These are phyloP conservation scores for Echiichthys vipera DNA, from an alignment of 2,797 vertebrate species.

Conservation along the genomic window DNA sequence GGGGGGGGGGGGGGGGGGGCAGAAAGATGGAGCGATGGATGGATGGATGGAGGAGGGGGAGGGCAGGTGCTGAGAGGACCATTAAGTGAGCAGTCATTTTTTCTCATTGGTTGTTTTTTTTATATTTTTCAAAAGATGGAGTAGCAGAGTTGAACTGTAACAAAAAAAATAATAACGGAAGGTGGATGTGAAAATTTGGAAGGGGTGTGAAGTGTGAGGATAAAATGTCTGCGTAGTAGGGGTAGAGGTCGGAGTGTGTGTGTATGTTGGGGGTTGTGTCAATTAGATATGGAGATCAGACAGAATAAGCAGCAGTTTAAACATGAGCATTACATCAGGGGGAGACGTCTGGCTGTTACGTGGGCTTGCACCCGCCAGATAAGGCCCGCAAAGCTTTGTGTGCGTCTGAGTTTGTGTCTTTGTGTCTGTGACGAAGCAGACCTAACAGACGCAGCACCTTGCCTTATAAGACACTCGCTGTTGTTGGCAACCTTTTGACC, in stretches of 20 bases:
- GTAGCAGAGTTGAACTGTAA: slow-evolving; percentile 3
- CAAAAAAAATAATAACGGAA: background rate
- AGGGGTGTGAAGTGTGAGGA: slow-evolving; percentile 11
- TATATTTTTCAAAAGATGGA: slow-evolving; percentile 11
- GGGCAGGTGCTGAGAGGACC: slow-evolving; percentile 38
- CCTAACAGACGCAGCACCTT: slow-evolving; percentile 71
- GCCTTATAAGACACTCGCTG: slow-evolving; percentile 60
- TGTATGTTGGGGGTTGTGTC: slow-evolving; percentile 54
- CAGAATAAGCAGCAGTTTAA: slow-evolving; percentile 78
- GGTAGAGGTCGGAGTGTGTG: slow-evolving; percentile 42
- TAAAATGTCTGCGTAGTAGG: slow-evolving; percentile 32
- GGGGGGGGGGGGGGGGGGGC: slow-evolving; percentile 40
- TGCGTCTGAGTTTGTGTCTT: slow-evolving; percentile 42
- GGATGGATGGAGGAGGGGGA: slow-evolving; percentile 18
- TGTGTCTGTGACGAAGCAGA: slow-evolving; percentile 70
- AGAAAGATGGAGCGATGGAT: slow-evolving; percentile 30
- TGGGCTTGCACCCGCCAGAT: slow-evolving; percentile 71
- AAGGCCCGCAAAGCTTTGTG: slow-evolving; percentile 64
- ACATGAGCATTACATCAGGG: slow-evolving; percentile 71
- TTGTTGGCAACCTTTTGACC: slow-evolving; percentile 81
- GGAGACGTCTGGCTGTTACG: slow-evolving; percentile 68
- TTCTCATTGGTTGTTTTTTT: background rate
- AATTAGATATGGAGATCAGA: slow-evolving; percentile 88
- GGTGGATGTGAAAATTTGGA: background rate
- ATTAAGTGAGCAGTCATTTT: slow-evolving; percentile 33